Evolutionary conservation across 2,797 vertebrate species (phyloP), one percentile per base, ranked within the genome.

Genomic region (Knipowitschia caucasica): DNA sequence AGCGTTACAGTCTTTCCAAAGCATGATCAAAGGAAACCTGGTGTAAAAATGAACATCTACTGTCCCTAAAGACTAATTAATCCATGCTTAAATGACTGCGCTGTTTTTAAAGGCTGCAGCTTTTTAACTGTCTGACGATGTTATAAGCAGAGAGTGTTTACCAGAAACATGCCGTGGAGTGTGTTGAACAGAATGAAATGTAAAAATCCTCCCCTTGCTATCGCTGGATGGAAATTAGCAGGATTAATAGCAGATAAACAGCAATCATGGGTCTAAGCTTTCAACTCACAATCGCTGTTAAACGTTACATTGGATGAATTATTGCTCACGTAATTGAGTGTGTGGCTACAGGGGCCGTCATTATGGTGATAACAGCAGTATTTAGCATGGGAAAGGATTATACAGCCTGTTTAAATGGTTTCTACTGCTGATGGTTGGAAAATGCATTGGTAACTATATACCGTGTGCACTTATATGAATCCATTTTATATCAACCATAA

Each of bases 51-150:
- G 73, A 63, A 78, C 75, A 53, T 67, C 61, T 56, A 51, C 65
- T 60, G 61, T 84, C 81, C 77, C 77, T 51, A 33, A 66, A 76
- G 62, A 67, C 60, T 12, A 83, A 84, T 81, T 78, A 75, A 73
- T 62, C 56, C 39, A 51, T 3, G 0, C 53, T 60, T 57, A 50
- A 24, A 36, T 36, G 14, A 34, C 23, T 33, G 33, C 45, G 50
- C 59, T 43, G 38, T 33, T 56, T 49, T 24, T 45, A 47, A 58
- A 39, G 21, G 51, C 24, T 7, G 8, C 6, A 11, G 56, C 25
- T 27, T 59, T 43, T 36, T 50, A 26, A 20, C 24, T 11, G 53
- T 27, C 58, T 50, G 35, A 47, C 25, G 34, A 50, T 23, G 5
- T 7, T 18, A 4, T 12, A 25, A 6, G 53, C 34, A 38, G 58